Base-by-base conservation (phyloP, 2,888 invertebrate species). In the Pediacus dermestoides region DNA sequence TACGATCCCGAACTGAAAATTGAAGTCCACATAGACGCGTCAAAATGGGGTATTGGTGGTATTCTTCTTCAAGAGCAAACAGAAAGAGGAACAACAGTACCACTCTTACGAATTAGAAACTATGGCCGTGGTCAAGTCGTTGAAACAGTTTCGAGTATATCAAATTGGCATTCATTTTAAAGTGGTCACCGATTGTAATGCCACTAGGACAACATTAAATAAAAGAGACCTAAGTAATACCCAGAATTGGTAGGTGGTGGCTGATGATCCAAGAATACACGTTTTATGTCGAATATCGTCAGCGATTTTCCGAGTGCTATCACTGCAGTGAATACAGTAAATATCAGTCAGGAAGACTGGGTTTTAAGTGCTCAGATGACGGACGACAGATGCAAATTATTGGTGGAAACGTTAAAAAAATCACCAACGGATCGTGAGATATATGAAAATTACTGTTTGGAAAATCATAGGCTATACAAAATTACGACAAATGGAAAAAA, bases 171-270 rank as follows among this genome's bases (percentile, higher is more conserved):
- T 22, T 6, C 8, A 34, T 7, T 37, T 37, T 30, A 30, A 28
- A 34, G 33, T 41, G 12, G 27, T 44, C 16, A 52, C 50, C 1
- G 48, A 51, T 28, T 52, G 52, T 25, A 46, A 36, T 28, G 46
- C 50, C 11, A 11, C 50, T 13, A 13, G 45, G 14, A 37, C 37
- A n/a, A 42, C 54, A 13, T 9, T 34, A 3, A 18, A 16, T 3
- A 51, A 54, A 37, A 32, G 39, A 25, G 50, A 54, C 14, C 11
- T 52, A 12, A 25, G n/a, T n/a, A n/a, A n/a, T 42, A 15, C 58
- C 61, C 2, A 28, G 60, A 34, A 50, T 58, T 8, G 58, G 50
- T 2, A 39, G 59, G 16, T 60, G 63, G 60, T 58, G 57, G 49
- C 27, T 60, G 3, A 15, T 11, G 10, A 37, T 55, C 1, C 54